A percentile compares a stretch with the other conserved stretches of the same genome.
These are phyloP conservation scores for Scopus umbretta DNA, from an alignment of 2,113 vertebrate species.

Conservation along the genomic window DNA sequence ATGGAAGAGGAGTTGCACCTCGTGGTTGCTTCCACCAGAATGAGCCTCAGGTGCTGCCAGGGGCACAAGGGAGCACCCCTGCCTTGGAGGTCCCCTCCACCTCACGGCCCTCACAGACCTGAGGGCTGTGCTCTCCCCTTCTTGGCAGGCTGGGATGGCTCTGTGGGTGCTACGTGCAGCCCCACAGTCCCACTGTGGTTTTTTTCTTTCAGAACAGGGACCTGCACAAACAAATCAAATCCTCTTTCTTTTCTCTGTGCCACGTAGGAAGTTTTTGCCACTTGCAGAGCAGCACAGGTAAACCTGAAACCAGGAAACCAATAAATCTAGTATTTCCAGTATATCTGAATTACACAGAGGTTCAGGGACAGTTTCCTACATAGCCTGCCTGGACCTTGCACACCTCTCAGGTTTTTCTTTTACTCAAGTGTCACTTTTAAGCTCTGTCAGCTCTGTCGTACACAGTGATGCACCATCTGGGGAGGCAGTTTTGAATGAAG, in stretches of 20 bases:
- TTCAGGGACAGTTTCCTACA: background rate
- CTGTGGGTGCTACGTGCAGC: background rate
- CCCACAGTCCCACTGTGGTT: rapidly evolving
- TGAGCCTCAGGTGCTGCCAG: rapidly evolving
- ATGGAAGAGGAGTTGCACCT: background rate
- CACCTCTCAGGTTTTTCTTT: background rate
- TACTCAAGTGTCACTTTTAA: background rate
- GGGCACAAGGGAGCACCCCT: rapidly evolving
- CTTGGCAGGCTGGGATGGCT: background rate
- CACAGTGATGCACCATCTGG: background rate
- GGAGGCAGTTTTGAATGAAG: background rate
- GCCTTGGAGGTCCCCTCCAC: background rate
- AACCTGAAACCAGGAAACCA: background rate
- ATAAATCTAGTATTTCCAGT: background rate
- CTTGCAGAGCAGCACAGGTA: background rate
- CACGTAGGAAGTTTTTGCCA: background rate
- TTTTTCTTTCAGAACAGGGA: background rate
- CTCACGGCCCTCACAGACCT: rapidly evolving
- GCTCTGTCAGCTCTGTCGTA: background rate
- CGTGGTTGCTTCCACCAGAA: too few relatives aligned
- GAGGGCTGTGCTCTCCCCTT: background rate
- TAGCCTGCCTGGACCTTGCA: background rate
- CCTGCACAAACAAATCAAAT: background rate
- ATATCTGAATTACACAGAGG: background rate
- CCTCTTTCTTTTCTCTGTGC: background rate